Evolutionary conservation across 2,113 vertebrate species (phyloP), one percentile per base, ranked within the genome.

Genomic region (Picathartes gymnocephalus): DNA sequence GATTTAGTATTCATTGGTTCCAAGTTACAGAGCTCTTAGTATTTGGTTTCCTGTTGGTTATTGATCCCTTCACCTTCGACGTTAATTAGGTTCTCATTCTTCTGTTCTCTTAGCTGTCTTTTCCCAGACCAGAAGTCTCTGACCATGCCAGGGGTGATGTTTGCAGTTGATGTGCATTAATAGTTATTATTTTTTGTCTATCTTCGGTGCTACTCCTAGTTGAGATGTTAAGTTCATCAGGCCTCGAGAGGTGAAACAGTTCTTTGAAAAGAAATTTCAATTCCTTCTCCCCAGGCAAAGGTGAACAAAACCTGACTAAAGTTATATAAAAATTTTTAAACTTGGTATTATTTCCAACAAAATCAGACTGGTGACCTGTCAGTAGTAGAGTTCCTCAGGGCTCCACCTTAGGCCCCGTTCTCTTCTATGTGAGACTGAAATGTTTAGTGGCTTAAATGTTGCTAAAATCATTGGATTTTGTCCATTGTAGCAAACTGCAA

Each of bases 321-420:
- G 15, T n/a, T n/a, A 28, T 23, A 22, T 23, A n/a, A 69, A 48
- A 68, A 18, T 11, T 0, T 30, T 39, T 22, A 81, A 77, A 31
- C 11, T 27, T 28, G 21, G 2, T 48, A 28, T 48, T 0, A 1
- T 69, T 58, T 57, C 35, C 35, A 39, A 11, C 11, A 44, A 44
- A 8, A n/a, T 57, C 35, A 42, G 18, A 28, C 24, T 17, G 10
- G 24, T 48, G 51, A n/a, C 20, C 10, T 23, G 30, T n/a, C 35
- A 35, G 15, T 30, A 74, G 24, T 35, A 21, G 25, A 6, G 14
- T 9, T 65, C 23, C n/a, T 12, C 23, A 40, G 30, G n/a, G 24
- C 7, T 66, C 11, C 11, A 15, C 10, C 9, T 25, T 31, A 28
- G 9, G 11, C 7, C 11, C 6, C 0, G 4, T 68, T 68, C 17